Evolutionary conservation across 2,888 invertebrate species (phyloP).

Genomic region (Lamellibrachia satsuma): DNA sequence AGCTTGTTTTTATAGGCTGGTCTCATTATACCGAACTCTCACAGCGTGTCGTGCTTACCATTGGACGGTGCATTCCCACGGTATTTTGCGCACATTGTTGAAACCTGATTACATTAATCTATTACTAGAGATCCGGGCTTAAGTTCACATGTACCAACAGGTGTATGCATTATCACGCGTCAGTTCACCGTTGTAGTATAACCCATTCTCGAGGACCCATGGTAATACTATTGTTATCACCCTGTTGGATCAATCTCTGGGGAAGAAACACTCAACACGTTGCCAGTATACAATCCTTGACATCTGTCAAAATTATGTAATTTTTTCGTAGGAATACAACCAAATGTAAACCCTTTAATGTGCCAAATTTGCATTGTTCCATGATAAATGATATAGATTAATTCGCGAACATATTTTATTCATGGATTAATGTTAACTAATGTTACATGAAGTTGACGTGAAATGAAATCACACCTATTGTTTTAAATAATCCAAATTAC

Average conservation of each 20-base stretch:
- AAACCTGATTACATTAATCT: background rate
- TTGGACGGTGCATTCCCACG: background rate
- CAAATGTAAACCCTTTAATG: too few relatives aligned
- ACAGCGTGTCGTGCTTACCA: background rate
- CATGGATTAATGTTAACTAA: too few relatives aligned
- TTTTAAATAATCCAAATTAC: too few relatives aligned
- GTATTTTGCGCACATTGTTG: background rate
- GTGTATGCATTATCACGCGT: background rate
- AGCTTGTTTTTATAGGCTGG: background rate
- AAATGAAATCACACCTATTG: too few relatives aligned
- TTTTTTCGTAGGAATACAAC: too few relatives aligned
- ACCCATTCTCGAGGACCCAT: background rate
- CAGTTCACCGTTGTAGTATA: background rate
- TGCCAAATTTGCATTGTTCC: too few relatives aligned
- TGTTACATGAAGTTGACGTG: too few relatives aligned
- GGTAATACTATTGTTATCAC: background rate
- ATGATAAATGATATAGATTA: too few relatives aligned
- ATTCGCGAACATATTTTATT: too few relatives aligned
- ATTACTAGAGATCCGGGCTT: background rate
- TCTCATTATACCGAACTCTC: background rate
- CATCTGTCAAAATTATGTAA: too few relatives aligned
- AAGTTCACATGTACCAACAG: background rate
- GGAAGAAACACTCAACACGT: background rate
- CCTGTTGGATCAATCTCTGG: background rate
- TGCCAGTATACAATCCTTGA: background rate